A percentile compares a stretch with the other conserved stretches of the same genome.
Conservation (phyloP, 2,797 vertebrate genomes). For the Amblyopsis hoosieri region DNA sequence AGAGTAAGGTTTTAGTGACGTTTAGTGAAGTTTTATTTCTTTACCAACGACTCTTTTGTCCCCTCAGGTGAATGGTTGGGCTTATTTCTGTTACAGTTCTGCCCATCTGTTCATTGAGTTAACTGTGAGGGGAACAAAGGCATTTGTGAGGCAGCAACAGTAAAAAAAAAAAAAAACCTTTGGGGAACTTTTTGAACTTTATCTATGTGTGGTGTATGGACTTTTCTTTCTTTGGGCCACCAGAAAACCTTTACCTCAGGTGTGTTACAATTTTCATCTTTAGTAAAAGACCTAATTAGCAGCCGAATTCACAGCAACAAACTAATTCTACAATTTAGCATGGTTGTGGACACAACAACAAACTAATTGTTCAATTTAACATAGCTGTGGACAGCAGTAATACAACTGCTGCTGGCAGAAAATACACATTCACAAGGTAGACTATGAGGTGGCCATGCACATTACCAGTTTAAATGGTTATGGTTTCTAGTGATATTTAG, state of each 20-base stretch:
- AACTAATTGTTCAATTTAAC: too few relatives aligned
- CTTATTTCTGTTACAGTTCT: constrained; percentile 46
- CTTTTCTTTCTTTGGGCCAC: constrained; percentile 34
- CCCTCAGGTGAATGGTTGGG: constrained; percentile 46
- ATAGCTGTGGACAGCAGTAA: too few relatives aligned
- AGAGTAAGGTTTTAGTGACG: constrained; percentile 41
- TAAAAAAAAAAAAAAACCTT: constrained; percentile 27
- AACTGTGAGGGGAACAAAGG: constrained; percentile 44
- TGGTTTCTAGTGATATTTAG: too few relatives aligned
- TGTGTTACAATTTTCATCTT: constrained; percentile 14
- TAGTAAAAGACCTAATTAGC: constrained; percentile 15
- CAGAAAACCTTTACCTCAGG: constrained; percentile 12
- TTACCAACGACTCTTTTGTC: constrained; percentile 38
- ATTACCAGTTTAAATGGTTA: too few relatives aligned
- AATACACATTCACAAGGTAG: too few relatives aligned
- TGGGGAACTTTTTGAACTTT: constrained; percentile 27
- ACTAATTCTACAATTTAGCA: too few relatives aligned
- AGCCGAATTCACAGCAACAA: too few relatives aligned
- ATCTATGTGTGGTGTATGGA: constrained; percentile 7
- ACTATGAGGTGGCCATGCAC: too few relatives aligned
- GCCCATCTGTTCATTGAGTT: constrained; percentile 56
- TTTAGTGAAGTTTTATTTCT: constrained; percentile 39
- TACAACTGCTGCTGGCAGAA: too few relatives aligned
- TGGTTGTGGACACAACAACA: too few relatives aligned
- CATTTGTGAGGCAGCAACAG: constrained; percentile 26